phyloP scores from a whole-genome alignment of 2,888 invertebrate species.

The Sturmia bella region DNA sequence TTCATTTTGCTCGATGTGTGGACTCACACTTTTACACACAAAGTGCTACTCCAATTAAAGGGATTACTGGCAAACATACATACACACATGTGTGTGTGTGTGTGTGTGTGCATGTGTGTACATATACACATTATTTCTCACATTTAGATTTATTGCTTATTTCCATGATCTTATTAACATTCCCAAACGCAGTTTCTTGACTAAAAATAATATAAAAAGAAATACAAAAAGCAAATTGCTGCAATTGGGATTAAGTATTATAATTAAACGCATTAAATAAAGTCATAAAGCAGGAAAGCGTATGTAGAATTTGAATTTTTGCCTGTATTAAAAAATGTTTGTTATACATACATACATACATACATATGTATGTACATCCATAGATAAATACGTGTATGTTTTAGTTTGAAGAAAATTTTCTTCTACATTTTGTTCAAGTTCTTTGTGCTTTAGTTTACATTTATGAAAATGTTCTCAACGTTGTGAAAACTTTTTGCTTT shows the following conservation, averaged over 20 bases:
- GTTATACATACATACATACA: not conserved
- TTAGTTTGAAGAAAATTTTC: too few species aligned
- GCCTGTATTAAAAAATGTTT: too few species aligned
- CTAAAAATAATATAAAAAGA: slow-evolving; percentile 13
- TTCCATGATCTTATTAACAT: slow-evolving; percentile 45
- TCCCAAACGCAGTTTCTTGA: not conserved
- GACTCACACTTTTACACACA: not conserved
- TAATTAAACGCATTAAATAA: slow-evolving; percentile 31
- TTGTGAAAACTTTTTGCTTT: not conserved
- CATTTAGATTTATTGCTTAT: slow-evolving; percentile 63
- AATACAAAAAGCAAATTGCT: not conserved
- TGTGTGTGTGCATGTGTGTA: too few species aligned
- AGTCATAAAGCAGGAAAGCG: not conserved
- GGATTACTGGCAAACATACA: slow-evolving; percentile 17
- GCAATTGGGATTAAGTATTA: slow-evolving; percentile 12
- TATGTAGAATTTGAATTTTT: not conserved
- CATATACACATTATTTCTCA: slow-evolving; percentile 53
- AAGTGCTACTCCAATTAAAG: slow-evolving; percentile 1
- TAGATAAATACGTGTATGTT: not conserved
- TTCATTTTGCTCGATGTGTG: slow-evolving; percentile 29
- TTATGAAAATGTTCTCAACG: not conserved
- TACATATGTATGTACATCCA: not conserved
- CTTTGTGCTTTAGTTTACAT: not conserved
- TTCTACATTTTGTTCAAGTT: too few species aligned
- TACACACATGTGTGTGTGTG: too few species aligned